phyloP scores from a whole-genome alignment of 2,113 vertebrate genomes.

The Brachypodius melanocephalos region DNA sequence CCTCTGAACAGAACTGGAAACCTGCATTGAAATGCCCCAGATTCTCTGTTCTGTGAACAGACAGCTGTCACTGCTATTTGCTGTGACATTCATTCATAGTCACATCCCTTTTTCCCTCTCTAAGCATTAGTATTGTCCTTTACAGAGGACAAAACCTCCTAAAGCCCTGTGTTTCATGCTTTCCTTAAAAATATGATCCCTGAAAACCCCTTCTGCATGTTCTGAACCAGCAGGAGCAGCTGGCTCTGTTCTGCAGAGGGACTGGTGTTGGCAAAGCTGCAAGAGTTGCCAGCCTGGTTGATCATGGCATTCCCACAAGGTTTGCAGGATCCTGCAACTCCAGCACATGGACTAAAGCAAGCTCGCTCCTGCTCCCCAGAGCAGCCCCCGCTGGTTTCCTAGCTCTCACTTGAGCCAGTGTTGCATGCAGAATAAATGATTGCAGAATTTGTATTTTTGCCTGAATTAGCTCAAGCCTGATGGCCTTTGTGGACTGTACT shows the following conservation, averaged over 20 bases:
- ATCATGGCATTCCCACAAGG: neutral
- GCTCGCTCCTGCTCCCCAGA: neutral
- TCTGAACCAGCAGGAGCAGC: neutral
- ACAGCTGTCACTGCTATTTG: neutral
- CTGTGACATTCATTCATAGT: neutral
- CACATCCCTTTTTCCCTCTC: neutral
- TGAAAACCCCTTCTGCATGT: neutral
- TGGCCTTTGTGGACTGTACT: neutral
- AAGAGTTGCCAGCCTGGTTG: neutral
- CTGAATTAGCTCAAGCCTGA: neutral
- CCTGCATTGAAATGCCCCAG: slow-evolving; percentile 18
- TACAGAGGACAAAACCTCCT: neutral
- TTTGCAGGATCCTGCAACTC: neutral
- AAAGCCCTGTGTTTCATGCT: neutral
- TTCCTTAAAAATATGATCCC: neutral
- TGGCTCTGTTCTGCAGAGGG: neutral
- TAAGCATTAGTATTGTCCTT: neutral
- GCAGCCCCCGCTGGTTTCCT: neutral
- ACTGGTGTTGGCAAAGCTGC: neutral
- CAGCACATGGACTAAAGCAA: neutral
- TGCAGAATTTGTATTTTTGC: neutral
- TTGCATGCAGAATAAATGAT: neutral
- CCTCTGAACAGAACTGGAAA: neutral
- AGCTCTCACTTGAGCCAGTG: neutral
- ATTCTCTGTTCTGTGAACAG: neutral